Percentiles rank a stretch among this genome's conserved stretches.
Conservation (phyloP, 2,888 invertebrate species). For the Chloromyia formosa region DNA sequence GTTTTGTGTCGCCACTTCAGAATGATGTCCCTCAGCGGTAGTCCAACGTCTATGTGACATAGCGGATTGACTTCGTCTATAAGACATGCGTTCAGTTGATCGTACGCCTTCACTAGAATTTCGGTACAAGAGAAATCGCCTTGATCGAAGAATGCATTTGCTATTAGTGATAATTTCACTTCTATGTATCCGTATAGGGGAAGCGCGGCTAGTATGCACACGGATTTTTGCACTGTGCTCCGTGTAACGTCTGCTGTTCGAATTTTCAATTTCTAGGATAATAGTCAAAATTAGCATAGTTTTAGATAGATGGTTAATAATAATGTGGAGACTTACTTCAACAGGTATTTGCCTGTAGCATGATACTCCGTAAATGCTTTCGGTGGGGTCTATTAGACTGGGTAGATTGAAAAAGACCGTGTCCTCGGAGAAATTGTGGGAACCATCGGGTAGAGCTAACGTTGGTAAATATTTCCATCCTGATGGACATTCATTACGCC, state of each 20-base stretch:
- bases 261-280: constrained; percentile 83
- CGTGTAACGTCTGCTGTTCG: constrained; percentile 95
- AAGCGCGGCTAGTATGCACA: constrained; percentile 89
- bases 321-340: constrained; percentile 69
- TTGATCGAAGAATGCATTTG: constrained; percentile 96
- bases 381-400: constrained; percentile 81
- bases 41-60: constrained; percentile 61
- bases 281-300: not conserved
- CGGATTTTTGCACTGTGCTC: constrained; percentile 97
- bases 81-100: constrained; percentile 85
- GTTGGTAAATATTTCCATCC: constrained; percentile 98
- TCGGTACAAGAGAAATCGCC: constrained; percentile 91
- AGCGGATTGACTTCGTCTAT: constrained; percentile 68
- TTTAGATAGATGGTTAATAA: constrained; percentile 10
- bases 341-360: constrained; percentile 98
- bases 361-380: constrained; percentile 94
- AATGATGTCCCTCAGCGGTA: constrained; percentile 61
- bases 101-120: constrained; percentile 89
- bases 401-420: constrained; percentile 97
- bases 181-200: constrained; percentile 95
- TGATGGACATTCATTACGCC: constrained; percentile 80
- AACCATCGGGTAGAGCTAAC: constrained; percentile 95
- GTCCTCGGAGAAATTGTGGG: constrained; percentile 95
- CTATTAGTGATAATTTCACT: constrained; percentile 94
- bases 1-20: constrained; percentile 87